phyloP scores from a whole-genome alignment of 2,797 vertebrate species.

The Orientallactaga sibirica region DNA sequence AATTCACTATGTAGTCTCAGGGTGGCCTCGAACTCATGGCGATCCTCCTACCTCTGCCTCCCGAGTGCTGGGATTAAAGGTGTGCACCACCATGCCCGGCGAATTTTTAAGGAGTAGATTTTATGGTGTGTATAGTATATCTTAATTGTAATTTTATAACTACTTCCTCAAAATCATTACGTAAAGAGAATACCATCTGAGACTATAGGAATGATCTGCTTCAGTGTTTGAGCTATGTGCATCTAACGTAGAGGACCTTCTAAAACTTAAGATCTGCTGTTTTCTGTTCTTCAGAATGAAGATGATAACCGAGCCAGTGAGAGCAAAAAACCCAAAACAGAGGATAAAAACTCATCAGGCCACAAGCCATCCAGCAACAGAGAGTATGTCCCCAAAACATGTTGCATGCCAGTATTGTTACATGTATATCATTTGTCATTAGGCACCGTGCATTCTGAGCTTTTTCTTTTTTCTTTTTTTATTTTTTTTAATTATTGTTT shows the following conservation, averaged over 20 bases:
- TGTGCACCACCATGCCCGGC: not conserved
- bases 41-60: too few species aligned
- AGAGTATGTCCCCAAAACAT: conserved; percentile 91
- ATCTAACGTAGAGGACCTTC: conserved; percentile 31
- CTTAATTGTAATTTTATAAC: conserved; percentile 35
- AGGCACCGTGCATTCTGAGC: not conserved
- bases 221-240: not conserved
- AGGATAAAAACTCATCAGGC: conserved; percentile 93
- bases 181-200: conserved; percentile 31
- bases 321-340: conserved; percentile 95
- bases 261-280: conserved; percentile 61
- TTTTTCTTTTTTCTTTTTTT: too few species aligned
- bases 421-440: not conserved
- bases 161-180: not conserved
- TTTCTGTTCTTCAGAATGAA: conserved; percentile 91
- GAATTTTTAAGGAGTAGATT: conserved; percentile 18
- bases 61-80: too few species aligned
- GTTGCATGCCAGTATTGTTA: not conserved
- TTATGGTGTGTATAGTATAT: conserved; percentile 50
- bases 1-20: too few species aligned
- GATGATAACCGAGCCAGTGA: conserved; percentile 94
- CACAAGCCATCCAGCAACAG: conserved; percentile 95
- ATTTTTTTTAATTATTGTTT: too few species aligned
- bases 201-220: conserved; percentile 12
- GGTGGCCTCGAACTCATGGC: too few species aligned